Conservation (phyloP, 2,113 vertebrate genomes). For the Microcebus jonahi region DNA sequence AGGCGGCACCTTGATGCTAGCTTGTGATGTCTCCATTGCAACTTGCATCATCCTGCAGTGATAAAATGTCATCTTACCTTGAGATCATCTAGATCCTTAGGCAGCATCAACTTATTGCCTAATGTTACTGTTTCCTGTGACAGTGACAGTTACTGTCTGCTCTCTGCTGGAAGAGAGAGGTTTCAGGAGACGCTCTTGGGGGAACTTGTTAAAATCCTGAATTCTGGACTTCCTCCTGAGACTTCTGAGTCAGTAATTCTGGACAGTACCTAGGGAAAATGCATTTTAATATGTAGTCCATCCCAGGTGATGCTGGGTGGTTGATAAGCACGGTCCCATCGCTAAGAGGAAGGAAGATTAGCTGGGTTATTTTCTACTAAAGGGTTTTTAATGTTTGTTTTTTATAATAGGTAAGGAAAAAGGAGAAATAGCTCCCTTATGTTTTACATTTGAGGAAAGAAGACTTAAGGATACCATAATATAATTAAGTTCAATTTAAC, state of each 20-base stretch:
- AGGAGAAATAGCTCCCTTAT: not conserved
- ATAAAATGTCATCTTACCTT: not conserved
- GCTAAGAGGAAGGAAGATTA: not conserved
- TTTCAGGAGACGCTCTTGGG: not conserved
- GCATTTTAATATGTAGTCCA: not conserved
- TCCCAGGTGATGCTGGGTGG: not conserved
- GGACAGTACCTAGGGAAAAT: not conserved
- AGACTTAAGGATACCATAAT: not conserved
- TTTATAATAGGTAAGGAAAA: not conserved
- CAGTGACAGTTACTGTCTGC: too few species aligned
- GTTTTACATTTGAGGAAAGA: constrained; percentile 25
- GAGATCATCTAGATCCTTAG: not conserved
- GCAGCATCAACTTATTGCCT: not conserved
- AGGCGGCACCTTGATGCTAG: not conserved
- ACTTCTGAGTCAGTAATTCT: not conserved
- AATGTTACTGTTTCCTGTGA: not conserved
- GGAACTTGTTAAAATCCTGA: not conserved
- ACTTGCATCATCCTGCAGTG: not conserved
- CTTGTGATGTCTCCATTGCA: not conserved
- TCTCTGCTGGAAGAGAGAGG: not conserved
- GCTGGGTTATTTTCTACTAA: not conserved
- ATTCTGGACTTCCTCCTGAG: not conserved
- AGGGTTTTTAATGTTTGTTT: not conserved
- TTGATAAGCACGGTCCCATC: not conserved
- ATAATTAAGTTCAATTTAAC: not conserved